phyloP scores from a whole-genome alignment of 2,888 invertebrate genomes.

The Coenonympha glycerion region DNA sequence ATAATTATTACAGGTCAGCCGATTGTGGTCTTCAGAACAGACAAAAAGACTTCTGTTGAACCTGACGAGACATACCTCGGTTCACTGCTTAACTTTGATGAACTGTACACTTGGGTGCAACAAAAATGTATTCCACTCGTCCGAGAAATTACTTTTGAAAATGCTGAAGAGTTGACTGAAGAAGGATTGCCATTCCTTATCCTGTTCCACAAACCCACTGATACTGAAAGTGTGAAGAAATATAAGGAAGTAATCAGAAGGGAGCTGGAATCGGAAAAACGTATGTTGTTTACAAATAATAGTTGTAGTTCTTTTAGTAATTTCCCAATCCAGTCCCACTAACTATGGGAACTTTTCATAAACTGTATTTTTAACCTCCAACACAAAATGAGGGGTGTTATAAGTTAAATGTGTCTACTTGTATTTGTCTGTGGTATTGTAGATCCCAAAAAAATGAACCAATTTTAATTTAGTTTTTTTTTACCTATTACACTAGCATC shows the following conservation, averaged over 20 bases:
- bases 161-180: conserved; percentile 98
- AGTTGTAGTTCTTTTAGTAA: no score
- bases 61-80: conserved; percentile 90
- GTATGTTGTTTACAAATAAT: conserved; percentile 78
- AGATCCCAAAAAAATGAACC: no score
- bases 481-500: no score
- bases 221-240: conserved; percentile 86
- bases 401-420: no score
- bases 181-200: conserved; percentile 99
- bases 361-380: no score
- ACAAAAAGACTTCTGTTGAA: conserved; percentile 85
- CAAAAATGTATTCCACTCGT: conserved; percentile 97
- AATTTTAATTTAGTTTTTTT: no score
- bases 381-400: no score
- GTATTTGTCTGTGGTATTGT: no score
- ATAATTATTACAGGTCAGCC: conserved; percentile 76
- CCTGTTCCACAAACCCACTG: conserved; percentile 92
- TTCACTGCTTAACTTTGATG: conserved; percentile 84
- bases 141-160: conserved; percentile 99
- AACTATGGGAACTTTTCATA: no score
- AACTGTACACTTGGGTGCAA: conserved; percentile 90
- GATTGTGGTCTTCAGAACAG: conserved; percentile 88
- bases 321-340: no score
- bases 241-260: conserved; percentile 87
- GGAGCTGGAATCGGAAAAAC: conserved; percentile 90